Base-by-base conservation (phyloP, 2,113 vertebrate species). In the Galemys pyrenaicus region DNA sequence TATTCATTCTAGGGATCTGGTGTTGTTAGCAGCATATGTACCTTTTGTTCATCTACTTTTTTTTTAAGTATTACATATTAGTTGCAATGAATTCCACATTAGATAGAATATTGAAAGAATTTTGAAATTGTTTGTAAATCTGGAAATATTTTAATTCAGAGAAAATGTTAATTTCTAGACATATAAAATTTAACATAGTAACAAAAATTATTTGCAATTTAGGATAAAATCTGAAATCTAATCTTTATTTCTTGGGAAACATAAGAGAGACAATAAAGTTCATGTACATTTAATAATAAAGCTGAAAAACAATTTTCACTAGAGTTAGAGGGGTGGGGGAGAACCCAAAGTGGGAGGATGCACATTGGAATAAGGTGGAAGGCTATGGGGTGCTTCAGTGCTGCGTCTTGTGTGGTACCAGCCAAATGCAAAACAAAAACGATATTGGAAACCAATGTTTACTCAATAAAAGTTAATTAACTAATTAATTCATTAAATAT, bases 191-290 rank as follows among this genome's bases (percentile, higher is more conserved):
- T n/a, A n/a, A 54, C 10, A 94, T 32, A 83, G 9, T 75, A 26
- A 58, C 13, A 80, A 39, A 67, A 62, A 35, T 58, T 70, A 77
- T 64, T 51, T 79, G 7, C 12, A 51, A 39, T 2, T 37, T 4
- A 87, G 20, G 2, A 80, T 1, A 1, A 87, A 92, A 30, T 65
- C 22, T 75, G 39, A 70, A 77, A 89, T 75, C 19, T 60, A 39
- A 65, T 2, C 73, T 75, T 89, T 87, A 78, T 39, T 89, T 92
- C 4, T 92, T 89, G 60, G 46, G 84, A 88, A 95, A 75, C 16
- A 81, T 32, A 68, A 94, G 16, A 81, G 2, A 7, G 4, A 85
- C 92, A 30, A 24, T 49, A 70, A 83, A 91, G 88, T 97, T 65
- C 2, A 54, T 35, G 2, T 80, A 26, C 6, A 49, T 60, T 1